Evolutionary conservation across 2,888 invertebrate genomes (phyloP).

Genomic region (Epinotia bilunana): DNA sequence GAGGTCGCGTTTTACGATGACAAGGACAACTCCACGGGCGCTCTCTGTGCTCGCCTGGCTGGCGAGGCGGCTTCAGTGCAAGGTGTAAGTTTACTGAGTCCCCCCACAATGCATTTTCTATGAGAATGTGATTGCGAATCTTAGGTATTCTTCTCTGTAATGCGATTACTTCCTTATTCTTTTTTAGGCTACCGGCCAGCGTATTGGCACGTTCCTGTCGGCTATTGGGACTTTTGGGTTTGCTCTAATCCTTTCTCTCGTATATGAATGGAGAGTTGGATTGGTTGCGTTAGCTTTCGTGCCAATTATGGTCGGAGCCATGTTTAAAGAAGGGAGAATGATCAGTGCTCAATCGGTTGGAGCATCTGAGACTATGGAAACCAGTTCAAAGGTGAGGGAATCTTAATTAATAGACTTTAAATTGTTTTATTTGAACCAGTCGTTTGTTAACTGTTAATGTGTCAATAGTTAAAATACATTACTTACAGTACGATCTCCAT

Average conservation of each 20-base stretch:
- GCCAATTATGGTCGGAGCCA: slow-evolving; percentile 87
- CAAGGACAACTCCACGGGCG: slow-evolving; percentile 89
- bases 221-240: slow-evolving; percentile 88
- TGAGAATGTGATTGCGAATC: too few relatives aligned
- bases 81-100: slow-evolving; percentile 85
- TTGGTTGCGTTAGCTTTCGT: slow-evolving; percentile 89
- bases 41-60: slow-evolving; percentile 89
- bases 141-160: not conserved
- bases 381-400: slow-evolving; percentile 88
- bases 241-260: slow-evolving; percentile 86
- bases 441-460: too few relatives aligned
- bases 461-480: not conserved
- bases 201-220: slow-evolving; percentile 90
- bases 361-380: slow-evolving; percentile 88
- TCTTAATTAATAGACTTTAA: not conserved
- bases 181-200: slow-evolving; percentile 90
- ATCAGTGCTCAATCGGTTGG: slow-evolving; percentile 87
- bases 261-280: slow-evolving; percentile 90
- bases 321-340: slow-evolving; percentile 87
- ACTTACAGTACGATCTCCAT: not conserved
- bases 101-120: too few relatives aligned
- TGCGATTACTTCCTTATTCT: not conserved
- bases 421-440: not conserved
- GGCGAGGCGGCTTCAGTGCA: slow-evolving; percentile 91
- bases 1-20: slow-evolving; percentile 91